Base-by-base conservation (phyloP, 1,140 invertebrate genomes). In the Archivesica marissinica region DNA sequence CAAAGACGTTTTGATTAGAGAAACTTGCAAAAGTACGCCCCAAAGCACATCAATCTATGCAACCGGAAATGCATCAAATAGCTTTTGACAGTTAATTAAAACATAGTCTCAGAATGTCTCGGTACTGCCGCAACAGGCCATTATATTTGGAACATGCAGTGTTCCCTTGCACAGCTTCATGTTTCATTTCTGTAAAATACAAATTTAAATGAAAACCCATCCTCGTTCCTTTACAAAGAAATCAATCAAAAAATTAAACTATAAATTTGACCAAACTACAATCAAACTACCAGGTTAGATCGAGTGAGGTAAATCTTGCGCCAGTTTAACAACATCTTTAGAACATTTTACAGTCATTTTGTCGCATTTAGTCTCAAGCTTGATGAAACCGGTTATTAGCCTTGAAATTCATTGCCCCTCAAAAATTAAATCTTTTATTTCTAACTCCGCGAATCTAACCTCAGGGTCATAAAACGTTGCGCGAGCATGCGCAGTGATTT, bases 341-440 rank as follows among this genome's bases (percentile, higher is more conserved):
- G 41, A 81, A 56, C 44, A 56, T 23, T 81, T 81, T 81, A 81
- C 72, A 39, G 79, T 66, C 52, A 56, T 70, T 81, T 72, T 72
- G 54, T 54, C 47, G 79, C 64, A 38, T 81, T 81, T 47, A 54
- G 66, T 72, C 44, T 38, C 64, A 15, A 15, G 41, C 28, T 25
- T 17, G 35, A 44, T 75, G 80, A 61, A 83, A 38, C 80, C 80
- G 3, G 52, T 47, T 59, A 83, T 83, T 72, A 83, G 4, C 15
- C 20, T 83, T 64, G 25, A 74, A 83, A 83, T 83, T 83, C 80
- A 83, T 83, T 61, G 80, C 80, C 28, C 61, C 2, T n/a, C 33
- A 83, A 83, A 72, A 75, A 25, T 83, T 81, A 56, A 72, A 81
- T 72, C 61, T 35, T 72, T 72, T 72, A 81, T 72, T 72, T 72